Conservation (phyloP, 2,797 vertebrate genomes). For the Picus viridis region DNA sequence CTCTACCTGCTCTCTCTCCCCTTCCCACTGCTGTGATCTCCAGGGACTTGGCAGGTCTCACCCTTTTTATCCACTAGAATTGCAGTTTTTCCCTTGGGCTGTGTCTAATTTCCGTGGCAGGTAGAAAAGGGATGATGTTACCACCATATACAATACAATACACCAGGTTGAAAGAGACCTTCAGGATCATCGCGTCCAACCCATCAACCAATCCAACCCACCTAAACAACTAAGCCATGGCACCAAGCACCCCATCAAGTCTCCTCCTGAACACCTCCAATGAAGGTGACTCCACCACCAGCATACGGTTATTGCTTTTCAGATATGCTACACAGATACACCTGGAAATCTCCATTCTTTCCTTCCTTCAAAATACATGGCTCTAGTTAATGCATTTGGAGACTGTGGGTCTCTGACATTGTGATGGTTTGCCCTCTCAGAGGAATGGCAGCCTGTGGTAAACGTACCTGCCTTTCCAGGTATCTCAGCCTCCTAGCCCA, state of each 20-base stretch:
- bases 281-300: no score
- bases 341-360: neutral
- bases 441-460: neutral
- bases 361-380: neutral
- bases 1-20: neutral
- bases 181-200: no score
- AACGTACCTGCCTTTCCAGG: neutral
- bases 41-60: slow-evolving; percentile 24
- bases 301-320: neutral
- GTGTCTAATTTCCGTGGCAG: slow-evolving; percentile 58
- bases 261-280: no score
- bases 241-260: no score
- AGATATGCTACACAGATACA: slow-evolving; percentile 16
- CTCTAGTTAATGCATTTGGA: neutral
- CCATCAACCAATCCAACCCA: no score
- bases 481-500: neutral
- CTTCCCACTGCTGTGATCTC: neutral
- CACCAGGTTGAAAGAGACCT: no score
- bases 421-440: neutral
- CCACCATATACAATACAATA: no score
- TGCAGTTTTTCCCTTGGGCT: slow-evolving; percentile 49
- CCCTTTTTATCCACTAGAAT: slow-evolving; percentile 32
- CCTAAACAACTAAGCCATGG: no score
- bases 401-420: neutral
- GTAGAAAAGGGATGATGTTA: slow-evolving; percentile 33